Evolutionary conservation across 2,797 vertebrate species (phyloP).

Genomic region (Characodon lateralis): DNA sequence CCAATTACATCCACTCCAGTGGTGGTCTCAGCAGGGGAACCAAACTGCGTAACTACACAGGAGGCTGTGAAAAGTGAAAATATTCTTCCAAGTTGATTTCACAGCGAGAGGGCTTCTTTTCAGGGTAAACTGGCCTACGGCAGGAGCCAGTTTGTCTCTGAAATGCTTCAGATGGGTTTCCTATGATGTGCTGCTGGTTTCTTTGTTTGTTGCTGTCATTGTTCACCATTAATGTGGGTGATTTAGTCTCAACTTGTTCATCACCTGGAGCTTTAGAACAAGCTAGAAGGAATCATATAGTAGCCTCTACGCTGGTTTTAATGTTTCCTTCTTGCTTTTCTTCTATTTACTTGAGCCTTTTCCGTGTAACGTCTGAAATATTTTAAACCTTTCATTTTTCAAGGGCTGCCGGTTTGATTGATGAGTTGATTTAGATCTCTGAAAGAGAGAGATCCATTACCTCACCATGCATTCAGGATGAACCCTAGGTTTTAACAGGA

Average conservation of each 20-base stretch:
- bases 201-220: slow-evolving; percentile 1
- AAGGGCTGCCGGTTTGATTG: slow-evolving; percentile 33
- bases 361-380: slow-evolving; percentile 7
- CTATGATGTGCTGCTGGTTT: background rate
- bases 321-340: slow-evolving; percentile 30
- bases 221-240: slow-evolving; percentile 7
- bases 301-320: slow-evolving; percentile 28
- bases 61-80: slow-evolving; percentile 2
- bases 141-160: background rate
- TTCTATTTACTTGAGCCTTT: slow-evolving; percentile 39
- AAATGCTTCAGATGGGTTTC: slow-evolving; percentile 2
- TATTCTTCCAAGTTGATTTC: background rate
- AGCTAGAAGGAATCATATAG: slow-evolving; percentile 24
- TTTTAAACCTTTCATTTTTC: slow-evolving; percentile 15
- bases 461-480: slow-evolving; percentile 7
- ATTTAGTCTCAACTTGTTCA: slow-evolving; percentile 34
- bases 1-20: slow-evolving; percentile 20
- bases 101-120: slow-evolving; percentile 9
- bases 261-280: slow-evolving; percentile 32
- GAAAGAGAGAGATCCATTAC: slow-evolving; percentile 29
- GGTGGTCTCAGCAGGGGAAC: slow-evolving; percentile 29
- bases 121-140: background rate
- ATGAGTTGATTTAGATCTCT: slow-evolving; percentile 33
- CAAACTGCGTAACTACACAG: background rate
- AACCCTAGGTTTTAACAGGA: slow-evolving; percentile 18